Base-by-base conservation (phyloP, 92 coral and sea anemone genomes). In the Diadumene lineata region DNA sequence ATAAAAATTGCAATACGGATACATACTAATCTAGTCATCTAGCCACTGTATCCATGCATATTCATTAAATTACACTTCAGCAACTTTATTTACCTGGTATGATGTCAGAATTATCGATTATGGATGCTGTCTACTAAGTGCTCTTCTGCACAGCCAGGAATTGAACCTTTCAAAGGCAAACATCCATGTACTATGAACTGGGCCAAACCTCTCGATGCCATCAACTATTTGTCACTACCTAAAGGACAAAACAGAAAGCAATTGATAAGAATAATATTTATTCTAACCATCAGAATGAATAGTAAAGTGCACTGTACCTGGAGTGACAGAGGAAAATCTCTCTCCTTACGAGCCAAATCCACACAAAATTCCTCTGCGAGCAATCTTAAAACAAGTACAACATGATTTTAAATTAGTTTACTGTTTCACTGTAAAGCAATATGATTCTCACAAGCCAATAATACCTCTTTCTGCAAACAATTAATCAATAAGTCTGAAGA, bases 171-270 rank as follows among this genome's bases (percentile, higher is more conserved):
- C 89, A 60, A 43, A 79, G 1, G 74, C 81, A 50, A 44, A 84
- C 84, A 84, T 84, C 84, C 89, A 84, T 0, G 81, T 78, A 0
- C 72, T 74, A 38, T 84, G 84, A 1, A 84, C 84, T 3, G 84
- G 89, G 0, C 84, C 89, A 79, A 78, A 73, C 2, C 60, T 30
- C 13, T 44, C 9, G 1, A 68, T 68, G 0, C 89, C 84, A 30
- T 84, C 89, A 7, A 78, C 81, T 0, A 79, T 84, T 84, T 64
- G 80, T 78, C 2, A 78, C 34, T 10, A 78, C 83, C 83, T 71
- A 13, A 13, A n/a, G n/a, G n/a, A n/a, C n/a, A n/a, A n/a, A n/a
- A n/a, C n/a, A n/a, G n/a, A n/a, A n/a, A n/a, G n/a, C n/a, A 38
- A 6, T 50, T n/a, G 30, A 13, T 50, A 66, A 32, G 6, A 43